Conservation (phyloP, 2,113 vertebrate species). For the Megalops atlanticus region DNA sequence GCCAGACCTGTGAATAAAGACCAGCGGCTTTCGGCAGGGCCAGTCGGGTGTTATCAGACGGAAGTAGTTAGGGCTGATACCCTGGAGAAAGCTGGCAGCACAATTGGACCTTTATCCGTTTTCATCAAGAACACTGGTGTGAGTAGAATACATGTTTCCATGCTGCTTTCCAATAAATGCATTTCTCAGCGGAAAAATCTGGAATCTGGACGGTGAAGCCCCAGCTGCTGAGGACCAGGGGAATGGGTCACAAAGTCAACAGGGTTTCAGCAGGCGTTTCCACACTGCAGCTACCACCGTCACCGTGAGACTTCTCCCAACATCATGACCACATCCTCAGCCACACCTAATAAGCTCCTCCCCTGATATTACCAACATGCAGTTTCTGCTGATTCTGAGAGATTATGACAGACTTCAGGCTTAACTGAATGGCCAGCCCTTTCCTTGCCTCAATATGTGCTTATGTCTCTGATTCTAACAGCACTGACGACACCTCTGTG, state of each 20-base stretch:
- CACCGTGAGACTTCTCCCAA: no score
- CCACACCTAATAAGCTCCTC: no score
- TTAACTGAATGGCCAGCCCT: neutral
- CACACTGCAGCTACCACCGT: neutral
- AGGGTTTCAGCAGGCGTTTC: neutral
- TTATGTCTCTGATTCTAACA: no score
- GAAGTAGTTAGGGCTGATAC: neutral
- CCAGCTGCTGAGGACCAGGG: neutral
- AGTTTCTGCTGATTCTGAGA: neutral
- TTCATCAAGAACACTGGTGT: neutral
- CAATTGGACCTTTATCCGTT: neutral
- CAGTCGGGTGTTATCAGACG: neutral
- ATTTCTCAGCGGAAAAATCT: no score
- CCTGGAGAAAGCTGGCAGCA: neutral
- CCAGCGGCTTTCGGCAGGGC: neutral
- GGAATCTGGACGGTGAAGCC: neutral
- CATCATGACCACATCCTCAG: no score
- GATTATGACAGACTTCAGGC: neutral
- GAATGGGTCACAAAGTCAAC: neutral
- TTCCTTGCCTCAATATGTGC: no score
- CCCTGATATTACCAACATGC: no score
- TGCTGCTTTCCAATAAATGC: neutral
- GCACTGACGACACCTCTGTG: no score
- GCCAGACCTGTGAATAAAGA: neutral
- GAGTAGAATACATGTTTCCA: neutral